A percentile compares a stretch with the other conserved stretches of the same genome.
phyloP scores from a whole-genome alignment of 2,888 invertebrate species.

The Stenotaenia linearis region DNA sequence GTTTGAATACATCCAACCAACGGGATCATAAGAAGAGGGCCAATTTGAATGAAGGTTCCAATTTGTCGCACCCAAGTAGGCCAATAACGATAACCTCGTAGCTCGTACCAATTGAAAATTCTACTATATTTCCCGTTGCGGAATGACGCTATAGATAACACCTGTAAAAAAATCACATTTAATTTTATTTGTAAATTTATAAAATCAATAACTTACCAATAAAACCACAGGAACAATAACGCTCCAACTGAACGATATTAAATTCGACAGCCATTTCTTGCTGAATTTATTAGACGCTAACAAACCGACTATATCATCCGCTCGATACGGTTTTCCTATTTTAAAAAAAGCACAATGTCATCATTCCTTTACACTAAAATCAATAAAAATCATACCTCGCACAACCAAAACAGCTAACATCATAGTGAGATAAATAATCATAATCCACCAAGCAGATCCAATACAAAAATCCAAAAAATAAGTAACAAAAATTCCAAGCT shows the following conservation, averaged over 20 bases:
- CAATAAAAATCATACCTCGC: slow-evolving; percentile 37
- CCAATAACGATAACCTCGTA: slow-evolving; percentile 57
- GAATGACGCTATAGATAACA: slow-evolving; percentile 63
- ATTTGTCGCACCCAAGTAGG: slow-evolving; percentile 71
- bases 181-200: background rate
- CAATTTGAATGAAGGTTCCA: slow-evolving; percentile 68
- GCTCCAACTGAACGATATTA: slow-evolving; percentile 70
- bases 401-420: slow-evolving; percentile 50
- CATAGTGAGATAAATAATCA: slow-evolving; percentile 58
- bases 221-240: slow-evolving; percentile 74
- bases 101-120: slow-evolving; percentile 57
- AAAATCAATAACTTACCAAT: slow-evolving; percentile 56
- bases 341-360: no score
- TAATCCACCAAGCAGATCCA: slow-evolving; percentile 82
- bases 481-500: slow-evolving; percentile 72
- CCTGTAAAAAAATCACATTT: slow-evolving; percentile 46
- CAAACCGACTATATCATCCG: slow-evolving; percentile 63
- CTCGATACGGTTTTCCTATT: slow-evolving; percentile 78
- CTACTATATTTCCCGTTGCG: slow-evolving; percentile 63
- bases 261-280: slow-evolving; percentile 38
- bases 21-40: slow-evolving; percentile 68
- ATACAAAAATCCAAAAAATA: slow-evolving; percentile 79
- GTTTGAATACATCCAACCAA: slow-evolving; percentile 53
- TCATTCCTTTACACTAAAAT: no score
- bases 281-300: slow-evolving; percentile 53